A percentile compares a stretch with the other conserved stretches of the same genome.
Conservation (phyloP, 2,113 vertebrate species). For the Callaeas wilsoni region DNA sequence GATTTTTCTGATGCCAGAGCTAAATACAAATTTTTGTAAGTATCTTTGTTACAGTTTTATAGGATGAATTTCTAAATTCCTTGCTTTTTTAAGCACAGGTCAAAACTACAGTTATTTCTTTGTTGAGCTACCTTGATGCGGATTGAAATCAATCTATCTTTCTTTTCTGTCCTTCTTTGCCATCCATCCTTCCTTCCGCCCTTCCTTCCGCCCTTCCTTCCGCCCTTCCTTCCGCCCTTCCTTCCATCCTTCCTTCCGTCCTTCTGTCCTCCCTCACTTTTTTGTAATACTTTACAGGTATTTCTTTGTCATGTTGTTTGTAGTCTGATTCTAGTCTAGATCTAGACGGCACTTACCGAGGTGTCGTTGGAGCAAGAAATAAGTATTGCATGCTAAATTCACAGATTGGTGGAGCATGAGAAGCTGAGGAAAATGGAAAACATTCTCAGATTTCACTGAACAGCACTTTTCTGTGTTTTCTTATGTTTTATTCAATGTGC, state of each 20-base stretch:
- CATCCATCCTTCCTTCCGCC: too few species aligned
- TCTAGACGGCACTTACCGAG: not conserved
- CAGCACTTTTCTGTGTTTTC: not conserved
- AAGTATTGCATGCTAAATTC: not conserved
- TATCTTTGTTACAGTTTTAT: not conserved
- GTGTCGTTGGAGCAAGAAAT: not conserved
- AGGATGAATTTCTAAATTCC: not conserved
- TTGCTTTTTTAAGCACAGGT: not conserved
- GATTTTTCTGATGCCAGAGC: not conserved
- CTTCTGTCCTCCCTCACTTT: not conserved
- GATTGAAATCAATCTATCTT: not conserved
- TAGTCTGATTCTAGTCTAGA: not conserved
- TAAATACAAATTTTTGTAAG: not conserved
- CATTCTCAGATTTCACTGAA: not conserved
- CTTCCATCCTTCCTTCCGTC: not conserved
- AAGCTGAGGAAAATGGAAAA: not conserved
- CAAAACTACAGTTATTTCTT: not conserved
- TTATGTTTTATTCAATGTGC: not conserved
- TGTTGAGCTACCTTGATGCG: not conserved
- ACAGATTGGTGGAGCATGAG: not conserved
- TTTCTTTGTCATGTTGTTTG: not conserved
- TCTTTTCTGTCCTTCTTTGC: too few species aligned
- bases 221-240: not conserved
- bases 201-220: too few species aligned
- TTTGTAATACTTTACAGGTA: not conserved